Conservation (phyloP, 2,113 vertebrate genomes). For the Ibidorhyncha struthersii region DNA sequence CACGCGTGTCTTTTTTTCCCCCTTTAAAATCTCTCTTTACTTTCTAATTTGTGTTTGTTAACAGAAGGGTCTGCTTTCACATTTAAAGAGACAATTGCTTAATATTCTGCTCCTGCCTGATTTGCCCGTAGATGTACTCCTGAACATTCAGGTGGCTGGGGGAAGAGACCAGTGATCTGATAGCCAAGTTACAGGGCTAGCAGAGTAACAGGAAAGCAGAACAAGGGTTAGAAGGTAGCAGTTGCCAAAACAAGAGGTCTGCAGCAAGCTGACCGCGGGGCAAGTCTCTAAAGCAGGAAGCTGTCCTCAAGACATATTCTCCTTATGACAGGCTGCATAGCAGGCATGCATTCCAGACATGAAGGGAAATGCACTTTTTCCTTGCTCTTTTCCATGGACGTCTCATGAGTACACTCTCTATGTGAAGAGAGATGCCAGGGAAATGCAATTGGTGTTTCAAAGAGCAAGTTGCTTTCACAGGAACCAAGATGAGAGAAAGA, state of each 20-base stretch:
- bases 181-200: not conserved
- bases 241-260: not conserved
- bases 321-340: not conserved
- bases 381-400: not conserved
- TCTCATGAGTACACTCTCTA: not conserved
- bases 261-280: not conserved
- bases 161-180: not conserved
- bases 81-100: not conserved
- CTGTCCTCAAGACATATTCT: not conserved
- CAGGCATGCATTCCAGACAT: not conserved
- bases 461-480: not conserved
- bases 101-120: not conserved
- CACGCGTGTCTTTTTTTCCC: not conserved
- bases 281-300: not conserved
- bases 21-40: not conserved
- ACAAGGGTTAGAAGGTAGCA: not conserved
- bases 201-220: not conserved
- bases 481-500: not conserved
- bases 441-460: not conserved
- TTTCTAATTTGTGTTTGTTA: not conserved
- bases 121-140: not conserved
- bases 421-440: not conserved
- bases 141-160: not conserved
- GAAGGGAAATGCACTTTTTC: not conserved
- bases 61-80: not conserved